A percentile compares a stretch with the other conserved stretches of the same genome.
phyloP scores from a whole-genome alignment of 2,888 invertebrate genomes.

The Drosophila mettleri region DNA sequence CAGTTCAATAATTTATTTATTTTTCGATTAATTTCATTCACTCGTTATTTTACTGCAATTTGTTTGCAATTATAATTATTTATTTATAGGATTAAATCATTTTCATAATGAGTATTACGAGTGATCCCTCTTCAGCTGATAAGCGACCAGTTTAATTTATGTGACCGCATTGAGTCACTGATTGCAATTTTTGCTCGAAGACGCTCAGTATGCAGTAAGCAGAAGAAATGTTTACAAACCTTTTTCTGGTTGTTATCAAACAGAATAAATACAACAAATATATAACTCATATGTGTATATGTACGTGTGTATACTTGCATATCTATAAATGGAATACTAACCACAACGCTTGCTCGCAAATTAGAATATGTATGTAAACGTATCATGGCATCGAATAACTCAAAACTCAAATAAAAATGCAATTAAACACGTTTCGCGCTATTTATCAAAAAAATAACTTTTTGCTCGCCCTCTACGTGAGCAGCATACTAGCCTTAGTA shows the following conservation, averaged over 20 bases:
- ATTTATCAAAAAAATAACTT: slow-evolving; percentile 4
- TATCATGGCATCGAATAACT: slow-evolving; percentile 2
- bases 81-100: slow-evolving; percentile 35
- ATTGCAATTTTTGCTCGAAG: slow-evolving; percentile 4
- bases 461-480: slow-evolving; percentile 13
- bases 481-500: slow-evolving; percentile 12
- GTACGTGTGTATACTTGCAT: background rate
- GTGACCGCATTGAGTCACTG: slow-evolving; percentile 44
- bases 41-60: slow-evolving; percentile 45
- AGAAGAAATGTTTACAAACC: background rate
- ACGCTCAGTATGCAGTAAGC: slow-evolving; percentile 25
- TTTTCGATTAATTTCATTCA: background rate
- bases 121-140: slow-evolving; percentile 20
- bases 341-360: slow-evolving; percentile 1
- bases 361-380: background rate
- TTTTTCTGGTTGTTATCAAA: slow-evolving; percentile 22
- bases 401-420: slow-evolving; percentile 2
- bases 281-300: background rate
- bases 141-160: slow-evolving; percentile 21
- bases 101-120: slow-evolving; percentile 30
- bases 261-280: background rate
- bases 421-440: slow-evolving; percentile 10
- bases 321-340: background rate
- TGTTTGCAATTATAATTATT: slow-evolving; percentile 63
- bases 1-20: background rate